Evolutionary conservation across 2,888 invertebrate species (phyloP).

Genomic region (Rhodophaea formosa): DNA sequence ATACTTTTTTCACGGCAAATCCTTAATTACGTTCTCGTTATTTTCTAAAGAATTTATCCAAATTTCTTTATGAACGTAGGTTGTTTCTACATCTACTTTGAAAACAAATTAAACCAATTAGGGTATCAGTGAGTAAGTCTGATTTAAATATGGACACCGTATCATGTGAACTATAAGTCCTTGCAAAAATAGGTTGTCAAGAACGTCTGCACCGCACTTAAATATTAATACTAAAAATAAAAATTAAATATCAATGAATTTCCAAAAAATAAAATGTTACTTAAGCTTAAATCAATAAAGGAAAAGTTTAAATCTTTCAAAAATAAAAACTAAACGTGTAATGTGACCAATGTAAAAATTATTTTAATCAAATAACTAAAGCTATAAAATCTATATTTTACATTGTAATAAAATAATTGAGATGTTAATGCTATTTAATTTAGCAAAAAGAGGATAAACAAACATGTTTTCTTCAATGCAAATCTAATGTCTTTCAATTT

Average conservation of each 20-base stretch:
- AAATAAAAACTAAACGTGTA: not conserved
- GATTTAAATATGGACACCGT: too few species aligned
- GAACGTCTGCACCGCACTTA: constrained; percentile 18
- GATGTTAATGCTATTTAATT: not conserved
- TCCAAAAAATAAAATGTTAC: constrained; percentile 14
- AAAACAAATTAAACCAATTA: too few species aligned
- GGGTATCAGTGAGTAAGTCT: too few species aligned
- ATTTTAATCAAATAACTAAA: not conserved
- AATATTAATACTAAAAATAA: constrained; percentile 22
- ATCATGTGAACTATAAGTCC: too few species aligned
- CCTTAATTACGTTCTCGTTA: too few species aligned
- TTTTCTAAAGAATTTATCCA: too few species aligned
- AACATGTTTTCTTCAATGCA: not conserved
- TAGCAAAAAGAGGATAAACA: not conserved
- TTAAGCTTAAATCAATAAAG: not conserved
- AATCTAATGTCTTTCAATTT: not conserved
- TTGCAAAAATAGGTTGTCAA: not conserved
- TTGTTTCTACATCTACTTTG: too few species aligned
- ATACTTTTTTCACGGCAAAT: not conserved
- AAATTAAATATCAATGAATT: constrained; percentile 4
- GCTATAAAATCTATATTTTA: not conserved
- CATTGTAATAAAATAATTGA: not conserved
- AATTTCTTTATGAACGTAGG: too few species aligned
- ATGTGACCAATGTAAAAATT: not conserved
- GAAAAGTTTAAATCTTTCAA: constrained; percentile 11